Percentiles rank a stretch among this genome's conserved stretches.
phyloP scores from a whole-genome alignment of 1,140 invertebrate genomes.

The Drosophila repleta region DNA sequence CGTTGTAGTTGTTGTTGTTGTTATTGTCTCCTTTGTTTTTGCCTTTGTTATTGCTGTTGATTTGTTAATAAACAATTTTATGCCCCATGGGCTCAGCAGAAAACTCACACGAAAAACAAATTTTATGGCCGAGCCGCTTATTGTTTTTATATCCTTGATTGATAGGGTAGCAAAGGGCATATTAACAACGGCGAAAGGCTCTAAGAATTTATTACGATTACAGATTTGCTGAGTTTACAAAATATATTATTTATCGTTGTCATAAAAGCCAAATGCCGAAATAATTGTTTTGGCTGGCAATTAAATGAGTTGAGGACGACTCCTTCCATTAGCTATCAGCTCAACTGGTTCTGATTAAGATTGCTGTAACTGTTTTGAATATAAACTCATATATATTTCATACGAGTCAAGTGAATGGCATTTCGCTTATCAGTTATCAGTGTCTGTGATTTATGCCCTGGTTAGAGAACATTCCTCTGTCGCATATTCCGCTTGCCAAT shows the following conservation, averaged over 20 bases:
- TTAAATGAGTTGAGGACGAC: neutral
- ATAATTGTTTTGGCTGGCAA: slow-evolving; percentile 7
- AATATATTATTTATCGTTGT: slow-evolving; percentile 11
- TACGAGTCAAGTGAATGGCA: no score
- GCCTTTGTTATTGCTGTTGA: slow-evolving; percentile 65
- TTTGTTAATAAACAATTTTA: slow-evolving; percentile 82
- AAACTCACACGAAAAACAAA: slow-evolving; percentile 74
- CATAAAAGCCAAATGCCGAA: slow-evolving; percentile 4
- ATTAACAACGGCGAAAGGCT: slow-evolving; percentile 1
- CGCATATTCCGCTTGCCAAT: slow-evolving; percentile 39
- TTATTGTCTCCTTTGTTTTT: slow-evolving; percentile 13
- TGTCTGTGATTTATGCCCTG: slow-evolving; percentile 11
- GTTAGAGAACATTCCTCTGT: slow-evolving; percentile 29
- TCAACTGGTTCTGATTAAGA: neutral
- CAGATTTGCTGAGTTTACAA: slow-evolving; percentile 6
- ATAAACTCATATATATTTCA: no score
- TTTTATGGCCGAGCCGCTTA: slow-evolving; percentile 70
- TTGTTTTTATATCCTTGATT: slow-evolving; percentile 62
- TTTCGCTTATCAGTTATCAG: neutral
- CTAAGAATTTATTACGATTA: neutral
- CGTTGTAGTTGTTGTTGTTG: slow-evolving; percentile 29
- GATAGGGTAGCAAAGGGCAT: slow-evolving; percentile 39
- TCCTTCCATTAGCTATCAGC: neutral
- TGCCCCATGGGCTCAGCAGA: slow-evolving; percentile 59
- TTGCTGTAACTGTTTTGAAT: no score